phyloP scores from a whole-genome alignment of 2,113 vertebrate genomes.

The Leucopsar rothschildi region DNA sequence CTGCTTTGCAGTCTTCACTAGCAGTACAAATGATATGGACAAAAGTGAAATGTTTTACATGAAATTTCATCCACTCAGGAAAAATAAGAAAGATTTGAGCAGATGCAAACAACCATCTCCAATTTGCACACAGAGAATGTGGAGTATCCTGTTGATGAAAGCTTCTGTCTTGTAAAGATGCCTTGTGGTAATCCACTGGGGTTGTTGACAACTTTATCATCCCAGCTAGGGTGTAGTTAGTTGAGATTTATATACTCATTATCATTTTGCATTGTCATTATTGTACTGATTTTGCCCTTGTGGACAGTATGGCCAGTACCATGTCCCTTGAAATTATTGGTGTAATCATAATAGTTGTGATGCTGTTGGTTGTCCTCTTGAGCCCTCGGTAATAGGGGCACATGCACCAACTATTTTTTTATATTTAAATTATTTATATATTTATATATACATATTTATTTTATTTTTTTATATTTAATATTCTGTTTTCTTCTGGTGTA shows the following conservation, averaged over 20 bases:
- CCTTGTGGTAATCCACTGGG: neutral
- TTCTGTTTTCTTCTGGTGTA: neutral
- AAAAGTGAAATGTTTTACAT: neutral
- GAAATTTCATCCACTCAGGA: neutral
- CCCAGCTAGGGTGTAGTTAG: neutral
- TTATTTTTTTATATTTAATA: no score
- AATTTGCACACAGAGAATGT: neutral
- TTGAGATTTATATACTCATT: neutral
- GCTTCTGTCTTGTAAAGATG: neutral
- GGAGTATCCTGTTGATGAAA: neutral
- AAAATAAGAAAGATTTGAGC: neutral
- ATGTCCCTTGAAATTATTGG: neutral
- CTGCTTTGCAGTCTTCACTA: neutral
- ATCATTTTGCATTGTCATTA: neutral
- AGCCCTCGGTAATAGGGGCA: neutral
- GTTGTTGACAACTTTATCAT: neutral
- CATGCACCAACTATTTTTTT: rapidly evolving
- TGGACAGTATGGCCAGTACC: neutral
- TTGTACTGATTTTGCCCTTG: neutral
- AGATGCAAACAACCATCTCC: neutral
- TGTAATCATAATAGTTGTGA: neutral
- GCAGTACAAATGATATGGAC: neutral
- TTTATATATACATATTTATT: no score
- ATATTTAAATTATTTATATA: no score
- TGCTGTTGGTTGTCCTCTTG: neutral